These are phyloP conservation scores for Drosophila busckii DNA, from an alignment of 1,140 invertebrate genomes.

Conservation along the genomic window DNA sequence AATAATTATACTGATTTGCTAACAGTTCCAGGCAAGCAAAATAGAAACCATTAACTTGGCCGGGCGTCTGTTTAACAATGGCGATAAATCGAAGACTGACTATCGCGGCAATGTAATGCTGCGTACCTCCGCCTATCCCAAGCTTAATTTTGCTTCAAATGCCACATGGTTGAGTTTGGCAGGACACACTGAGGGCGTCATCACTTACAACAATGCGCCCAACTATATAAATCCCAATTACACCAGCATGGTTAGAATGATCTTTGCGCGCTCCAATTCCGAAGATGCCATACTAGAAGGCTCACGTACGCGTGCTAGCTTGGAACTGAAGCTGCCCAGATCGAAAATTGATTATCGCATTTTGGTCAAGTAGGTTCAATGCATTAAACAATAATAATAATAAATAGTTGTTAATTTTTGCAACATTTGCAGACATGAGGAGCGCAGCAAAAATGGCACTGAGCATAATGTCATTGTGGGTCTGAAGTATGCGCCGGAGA, in stretches of 20 bases:
- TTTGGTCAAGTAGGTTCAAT: constrained; percentile 65
- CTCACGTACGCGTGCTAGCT: constrained; percentile 68
- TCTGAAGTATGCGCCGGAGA: constrained; percentile 79
- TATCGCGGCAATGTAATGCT: constrained; percentile 84
- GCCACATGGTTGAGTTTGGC: constrained; percentile 78
- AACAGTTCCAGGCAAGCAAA: constrained; percentile 84
- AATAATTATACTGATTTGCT: not conserved
- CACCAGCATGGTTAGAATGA: constrained; percentile 81
- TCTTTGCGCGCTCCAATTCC: constrained; percentile 81
- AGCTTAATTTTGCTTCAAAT: constrained; percentile 85
- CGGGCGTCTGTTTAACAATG: constrained; percentile 83
- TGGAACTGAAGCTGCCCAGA: constrained; percentile 72
- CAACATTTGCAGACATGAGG: constrained; percentile 54
- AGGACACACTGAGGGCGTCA: constrained; percentile 66
- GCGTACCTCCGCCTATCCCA: constrained; percentile 86
- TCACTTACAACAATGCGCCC: constrained; percentile 68
- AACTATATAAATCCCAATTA: constrained; percentile 79
- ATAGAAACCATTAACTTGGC: constrained; percentile 85
- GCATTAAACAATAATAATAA: not conserved
- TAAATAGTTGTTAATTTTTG: not conserved
- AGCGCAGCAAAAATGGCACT: constrained; percentile 74
- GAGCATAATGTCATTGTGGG: constrained; percentile 76
- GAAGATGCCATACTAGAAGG: constrained; percentile 60
- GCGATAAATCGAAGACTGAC: constrained; percentile 81
- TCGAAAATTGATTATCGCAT: constrained; percentile 79